Base-by-base conservation (phyloP, 1,140 invertebrate genomes). In the Tetragnatha versicolor region DNA sequence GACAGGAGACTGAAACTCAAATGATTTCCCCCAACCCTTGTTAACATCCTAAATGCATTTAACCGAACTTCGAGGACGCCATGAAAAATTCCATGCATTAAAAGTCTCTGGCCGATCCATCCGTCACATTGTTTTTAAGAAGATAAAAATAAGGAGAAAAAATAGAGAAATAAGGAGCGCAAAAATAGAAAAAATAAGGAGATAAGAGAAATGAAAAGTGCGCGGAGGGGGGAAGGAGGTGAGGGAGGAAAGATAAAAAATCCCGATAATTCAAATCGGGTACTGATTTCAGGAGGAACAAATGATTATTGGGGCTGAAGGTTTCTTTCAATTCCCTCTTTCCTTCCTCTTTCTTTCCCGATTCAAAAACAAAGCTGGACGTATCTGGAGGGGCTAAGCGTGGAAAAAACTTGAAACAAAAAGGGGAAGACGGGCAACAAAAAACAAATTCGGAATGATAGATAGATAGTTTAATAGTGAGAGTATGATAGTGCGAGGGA, bases 1-100 rank as follows among this genome's bases (percentile, higher is more conserved):
- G n/a, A n/a, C n/a, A n/a, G n/a, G n/a, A n/a, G n/a, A n/a, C n/a
- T n/a, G n/a, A n/a, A n/a, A n/a, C n/a, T n/a, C n/a, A n/a, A n/a
- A n/a, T n/a, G n/a, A n/a, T 27, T 33, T 58, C 55, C 17, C 78
- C 96, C 98, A 86, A 97, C 98, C 33, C 35, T 22, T 5, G n/a
- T 22, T 27, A 37, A 42, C 14, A 63, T 14, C 35, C 60, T 63
- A 42, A 63, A 63, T 58, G 27, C 35, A 58, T 58, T 33, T 58
- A 58, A 33, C 55, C 4, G 20, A 51, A 20, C n/a, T 2, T 7
- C 27, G 49, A 51, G 27, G 27, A 42, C n/a, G 35, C 37, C 25
- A 63, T 42, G 35, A 39, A 39, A 37, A 69, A 69, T 69, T 69
- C 47, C 49, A 22, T 51, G 45, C 66, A 51, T 69, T 49, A 37